Evolutionary conservation across 2,113 vertebrate genomes (phyloP).

Genomic region (Microtus richardsoni): DNA sequence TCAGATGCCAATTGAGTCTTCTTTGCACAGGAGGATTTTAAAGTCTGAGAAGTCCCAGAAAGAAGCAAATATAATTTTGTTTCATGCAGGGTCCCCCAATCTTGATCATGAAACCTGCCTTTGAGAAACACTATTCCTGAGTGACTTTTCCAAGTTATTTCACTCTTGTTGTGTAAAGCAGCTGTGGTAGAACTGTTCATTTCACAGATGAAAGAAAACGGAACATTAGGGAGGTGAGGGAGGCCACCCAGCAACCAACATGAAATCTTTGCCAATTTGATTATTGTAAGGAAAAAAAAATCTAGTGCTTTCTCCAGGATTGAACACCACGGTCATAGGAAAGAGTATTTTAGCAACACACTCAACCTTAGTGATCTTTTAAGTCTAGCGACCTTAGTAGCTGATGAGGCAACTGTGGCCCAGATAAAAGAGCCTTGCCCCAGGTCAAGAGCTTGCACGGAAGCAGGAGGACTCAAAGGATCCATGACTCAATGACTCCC

Average conservation of each 20-base stretch:
- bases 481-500: slow-evolving; percentile 71
- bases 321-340: not conserved
- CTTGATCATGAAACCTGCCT: not conserved
- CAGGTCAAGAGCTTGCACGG: slow-evolving; percentile 26
- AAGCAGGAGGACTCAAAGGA: slow-evolving; percentile 31
- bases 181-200: not conserved
- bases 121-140: not conserved
- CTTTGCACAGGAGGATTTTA: not conserved
- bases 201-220: not conserved
- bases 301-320: not conserved
- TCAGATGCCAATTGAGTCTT: too few species aligned
- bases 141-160: not conserved
- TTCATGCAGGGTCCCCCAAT: not conserved
- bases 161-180: not conserved
- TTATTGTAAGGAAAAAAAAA: not conserved
- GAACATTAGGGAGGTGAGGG: not conserved
- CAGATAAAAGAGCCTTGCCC: slow-evolving; percentile 41
- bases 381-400: not conserved
- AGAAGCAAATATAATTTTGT: not conserved
- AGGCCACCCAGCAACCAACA: not conserved
- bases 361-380: slow-evolving; percentile 5
- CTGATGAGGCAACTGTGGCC: slow-evolving; percentile 26
- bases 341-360: not conserved
- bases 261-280: not conserved
- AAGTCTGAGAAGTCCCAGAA: slow-evolving; percentile 1